phyloP scores from a whole-genome alignment of 2,888 invertebrate species.

The Dicycla oo region DNA sequence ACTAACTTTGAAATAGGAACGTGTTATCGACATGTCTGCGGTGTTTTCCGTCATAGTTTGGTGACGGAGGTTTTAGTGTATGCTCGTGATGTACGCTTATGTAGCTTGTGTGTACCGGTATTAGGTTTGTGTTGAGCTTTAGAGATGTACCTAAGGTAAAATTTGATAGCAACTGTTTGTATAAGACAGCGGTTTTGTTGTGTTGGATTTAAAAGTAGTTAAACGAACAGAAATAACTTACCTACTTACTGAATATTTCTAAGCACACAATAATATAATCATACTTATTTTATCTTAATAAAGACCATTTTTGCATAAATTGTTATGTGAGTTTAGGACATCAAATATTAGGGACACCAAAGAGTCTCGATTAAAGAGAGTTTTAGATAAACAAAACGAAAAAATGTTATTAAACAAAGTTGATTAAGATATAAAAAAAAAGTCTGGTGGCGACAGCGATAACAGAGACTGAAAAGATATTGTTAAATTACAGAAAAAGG shows the following conservation, averaged over 20 bases:
- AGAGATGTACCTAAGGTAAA: not conserved
- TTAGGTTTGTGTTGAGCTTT: constrained; percentile 12
- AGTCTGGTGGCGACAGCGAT: constrained; percentile 15
- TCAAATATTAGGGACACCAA: not conserved
- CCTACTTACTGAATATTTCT: not conserved
- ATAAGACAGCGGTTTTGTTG: not conserved
- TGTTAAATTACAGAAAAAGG: constrained; percentile 9
- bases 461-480: not conserved
- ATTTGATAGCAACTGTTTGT: constrained; percentile 2
- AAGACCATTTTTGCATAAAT: not conserved
- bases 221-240: not conserved
- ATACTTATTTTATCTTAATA: not conserved
- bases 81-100: constrained; percentile 29
- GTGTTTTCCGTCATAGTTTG: constrained; percentile 34
- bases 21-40: constrained; percentile 46
- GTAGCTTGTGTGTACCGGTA: not conserved
- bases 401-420: not conserved
- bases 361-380: constrained; percentile 7
- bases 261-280: not conserved
- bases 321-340: not conserved
- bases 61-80: constrained; percentile 48
- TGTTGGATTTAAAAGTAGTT: not conserved
- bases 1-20: constrained; percentile 44
- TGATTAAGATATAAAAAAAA: not conserved
- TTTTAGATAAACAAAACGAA: not conserved